These are phyloP conservation scores for Mesoclemmys tuberculata DNA, from an alignment of 2,113 vertebrate species.

Conservation along the genomic window DNA sequence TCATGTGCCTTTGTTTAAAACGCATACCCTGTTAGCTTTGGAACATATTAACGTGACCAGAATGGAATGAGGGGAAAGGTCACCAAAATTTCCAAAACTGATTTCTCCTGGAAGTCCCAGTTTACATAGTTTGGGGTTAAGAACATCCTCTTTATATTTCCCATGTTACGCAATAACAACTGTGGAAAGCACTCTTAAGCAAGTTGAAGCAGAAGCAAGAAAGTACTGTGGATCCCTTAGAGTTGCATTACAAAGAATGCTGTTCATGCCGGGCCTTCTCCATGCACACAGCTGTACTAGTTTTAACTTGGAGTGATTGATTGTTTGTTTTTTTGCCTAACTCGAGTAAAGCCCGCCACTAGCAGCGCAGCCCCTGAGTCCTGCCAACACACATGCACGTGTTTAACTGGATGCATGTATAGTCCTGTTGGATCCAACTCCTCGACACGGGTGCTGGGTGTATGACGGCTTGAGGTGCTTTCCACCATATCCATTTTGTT, in stretches of 20 bases:
- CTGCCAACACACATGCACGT: background rate
- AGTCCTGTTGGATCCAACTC: background rate
- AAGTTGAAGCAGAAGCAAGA: background rate
- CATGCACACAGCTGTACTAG: background rate
- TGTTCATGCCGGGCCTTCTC: background rate
- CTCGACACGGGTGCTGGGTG: no score
- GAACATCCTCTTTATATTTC: background rate
- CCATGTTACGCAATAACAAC: background rate
- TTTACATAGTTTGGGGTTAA: fast-evolving
- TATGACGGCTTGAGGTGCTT: background rate
- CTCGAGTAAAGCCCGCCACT: background rate
- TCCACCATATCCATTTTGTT: background rate
- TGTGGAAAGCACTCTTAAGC: fast-evolving
- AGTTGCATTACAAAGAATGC: background rate
- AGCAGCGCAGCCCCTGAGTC: background rate
- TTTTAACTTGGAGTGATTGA: background rate
- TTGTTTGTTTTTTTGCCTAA: background rate
- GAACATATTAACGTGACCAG: background rate
- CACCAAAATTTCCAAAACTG: no score
- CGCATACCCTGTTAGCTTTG: background rate
- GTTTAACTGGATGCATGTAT: background rate
- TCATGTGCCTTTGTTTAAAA: background rate
- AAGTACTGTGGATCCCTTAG: fast-evolving
- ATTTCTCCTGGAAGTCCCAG: no score
- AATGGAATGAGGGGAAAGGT: background rate